Base-by-base conservation (phyloP, 2,888 invertebrate genomes). In the Acleris holmiana region DNA sequence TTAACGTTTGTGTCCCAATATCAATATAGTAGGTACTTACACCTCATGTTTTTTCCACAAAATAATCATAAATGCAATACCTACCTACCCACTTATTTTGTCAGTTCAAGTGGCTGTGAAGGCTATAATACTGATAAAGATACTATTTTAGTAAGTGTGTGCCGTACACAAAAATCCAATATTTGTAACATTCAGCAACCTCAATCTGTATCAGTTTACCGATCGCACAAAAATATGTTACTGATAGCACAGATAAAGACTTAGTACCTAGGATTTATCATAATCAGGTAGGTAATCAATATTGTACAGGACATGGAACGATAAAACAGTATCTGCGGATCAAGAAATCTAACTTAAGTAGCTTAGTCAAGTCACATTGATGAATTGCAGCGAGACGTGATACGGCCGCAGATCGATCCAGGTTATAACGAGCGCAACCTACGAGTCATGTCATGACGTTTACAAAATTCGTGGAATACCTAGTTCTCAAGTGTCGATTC, bases 261-360 rank as follows among this genome's bases (percentile, higher is more conserved):
- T 64, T 62, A 66, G 57, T 61, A 66, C 65, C 68, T 61, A 61
- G 73, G 74, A 77, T 80, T 76, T 76, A 66, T 67, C 73, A 74
- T 85, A 85, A 88, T 86, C 86, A 80, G 73, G 66, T 85, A 80
- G 73, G 66, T 85, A 88, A 88, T 89, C 87, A 87, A 88, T 85
- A 60, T 65, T 21, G 48, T 85, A 83, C 77, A 76, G 76, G 78
- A 77, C 76, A 77, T 83, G 83, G 85, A 85, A 85, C 70, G 85
- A 87, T 88, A 86, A 79, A 10, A 29, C 40, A 17, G 44, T 60
- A 65, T 65, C 60, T 55, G 35, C 25, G 58, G 35, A 50, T 54
- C 47, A 63, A 65, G 40, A 59, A 55, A 65, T 44, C 49, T 55
- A 60, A 49, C 48, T 53, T 41, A 54, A 59, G 25, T 19, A 44